Conservation (phyloP, 2,113 vertebrate genomes). For the Climacteris rufus region DNA sequence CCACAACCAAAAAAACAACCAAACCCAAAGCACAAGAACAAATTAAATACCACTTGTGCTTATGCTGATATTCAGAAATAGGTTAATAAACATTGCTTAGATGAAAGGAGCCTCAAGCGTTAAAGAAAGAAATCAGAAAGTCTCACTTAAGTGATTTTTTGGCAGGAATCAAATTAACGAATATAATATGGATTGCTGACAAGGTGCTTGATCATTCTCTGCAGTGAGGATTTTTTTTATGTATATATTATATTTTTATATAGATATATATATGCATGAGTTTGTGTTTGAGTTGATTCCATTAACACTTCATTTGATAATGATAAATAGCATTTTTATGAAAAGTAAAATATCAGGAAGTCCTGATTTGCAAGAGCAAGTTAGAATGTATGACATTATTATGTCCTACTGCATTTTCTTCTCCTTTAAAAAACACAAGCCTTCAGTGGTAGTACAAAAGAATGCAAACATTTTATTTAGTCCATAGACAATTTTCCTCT, state of each 20-base stretch:
- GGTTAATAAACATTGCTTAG: constrained; percentile 64
- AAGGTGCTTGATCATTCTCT: constrained; percentile 73
- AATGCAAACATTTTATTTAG: constrained; percentile 7
- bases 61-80: constrained; percentile 60
- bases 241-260: constrained; percentile 9
- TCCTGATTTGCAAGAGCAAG: constrained; percentile 68
- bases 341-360: constrained; percentile 71
- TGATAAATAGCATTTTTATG: constrained; percentile 70
- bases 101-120: constrained; percentile 66
- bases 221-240: constrained; percentile 41
- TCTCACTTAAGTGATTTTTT: constrained; percentile 80
- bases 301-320: constrained; percentile 70
- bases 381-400: constrained; percentile 66
- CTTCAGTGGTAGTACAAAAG: background rate
- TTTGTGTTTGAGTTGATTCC: constrained; percentile 60
- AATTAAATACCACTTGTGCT: constrained; percentile 48
- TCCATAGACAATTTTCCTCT: background rate
- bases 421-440: constrained; percentile 49
- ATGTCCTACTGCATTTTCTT: constrained; percentile 54
- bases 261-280: background rate
- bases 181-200: constrained; percentile 69
- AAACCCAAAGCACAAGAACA: background rate
- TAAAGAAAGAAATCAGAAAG: constrained; percentile 68
- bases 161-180: constrained; percentile 78
- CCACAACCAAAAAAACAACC: background rate